Evolutionary conservation across 1,140 invertebrate genomes (phyloP).

Genomic region (Diplogasteroides magnus): DNA sequence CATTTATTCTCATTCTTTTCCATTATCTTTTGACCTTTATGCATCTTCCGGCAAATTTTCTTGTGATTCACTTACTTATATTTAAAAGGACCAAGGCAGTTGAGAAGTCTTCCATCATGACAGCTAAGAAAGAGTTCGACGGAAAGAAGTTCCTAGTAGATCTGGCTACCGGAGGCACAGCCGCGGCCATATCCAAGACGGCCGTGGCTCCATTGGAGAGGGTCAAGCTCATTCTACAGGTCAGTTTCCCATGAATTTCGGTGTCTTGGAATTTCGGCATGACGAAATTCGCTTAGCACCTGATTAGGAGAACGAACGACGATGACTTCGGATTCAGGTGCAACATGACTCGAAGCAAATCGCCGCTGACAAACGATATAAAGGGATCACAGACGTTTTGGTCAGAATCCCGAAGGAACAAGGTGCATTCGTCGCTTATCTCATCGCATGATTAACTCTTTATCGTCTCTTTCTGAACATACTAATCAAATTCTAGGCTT

Average conservation of each 20-base stretch:
- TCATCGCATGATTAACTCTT: background rate
- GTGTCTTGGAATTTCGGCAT: too few relatives aligned
- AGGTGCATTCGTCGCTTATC: constrained; percentile 7
- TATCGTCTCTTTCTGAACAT: constrained; percentile 1
- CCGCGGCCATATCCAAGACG: constrained; percentile 82
- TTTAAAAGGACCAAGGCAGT: too few relatives aligned
- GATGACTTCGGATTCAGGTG: too few relatives aligned
- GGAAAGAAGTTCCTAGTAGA: constrained; percentile 46
- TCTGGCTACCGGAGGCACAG: constrained; percentile 66
- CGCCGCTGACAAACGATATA: constrained; percentile 62
- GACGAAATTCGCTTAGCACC: too few relatives aligned
- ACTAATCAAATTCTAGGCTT: constrained; percentile 15
- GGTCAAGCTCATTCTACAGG: constrained; percentile 59
- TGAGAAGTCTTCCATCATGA: too few relatives aligned
- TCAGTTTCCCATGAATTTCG: too few relatives aligned
- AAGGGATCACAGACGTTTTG: constrained; percentile 44
- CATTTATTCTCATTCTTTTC: too few relatives aligned
- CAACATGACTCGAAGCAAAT: constrained; percentile 67
- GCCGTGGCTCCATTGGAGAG: constrained; percentile 60
- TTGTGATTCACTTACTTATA: too few relatives aligned
- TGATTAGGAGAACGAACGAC: too few relatives aligned
- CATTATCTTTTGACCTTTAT: too few relatives aligned
- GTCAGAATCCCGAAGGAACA: constrained; percentile 42
- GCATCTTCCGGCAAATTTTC: too few relatives aligned
- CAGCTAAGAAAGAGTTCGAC: constrained; percentile 39